Base-by-base conservation (phyloP, 2,888 invertebrate species). In the Syritta pipiens region DNA sequence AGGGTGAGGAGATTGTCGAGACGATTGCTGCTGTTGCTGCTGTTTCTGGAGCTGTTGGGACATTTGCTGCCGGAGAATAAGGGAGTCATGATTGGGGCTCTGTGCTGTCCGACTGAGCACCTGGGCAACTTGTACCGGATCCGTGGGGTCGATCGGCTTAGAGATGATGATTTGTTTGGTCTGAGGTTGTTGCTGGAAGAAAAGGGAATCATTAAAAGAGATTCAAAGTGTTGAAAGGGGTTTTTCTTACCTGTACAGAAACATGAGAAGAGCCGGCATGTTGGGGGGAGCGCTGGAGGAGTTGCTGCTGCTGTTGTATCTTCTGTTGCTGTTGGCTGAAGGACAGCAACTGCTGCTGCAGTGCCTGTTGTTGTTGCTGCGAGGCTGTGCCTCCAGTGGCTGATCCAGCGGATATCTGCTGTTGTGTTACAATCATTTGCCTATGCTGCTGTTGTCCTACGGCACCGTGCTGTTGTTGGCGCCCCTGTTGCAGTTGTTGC, bases 101-200 rank as follows among this genome's bases (percentile, higher is more conserved):
- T 88, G 84, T 0, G 88, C 85, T 0, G 88, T 86, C 4, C 89
- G 85, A 69, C 88, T 87, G 1, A 87, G 79, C 1, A 87, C 86
- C 63, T 89, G 89, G 2, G 88, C 87, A 6, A 89, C 88, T 60
- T 88, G 87, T 7, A 87, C 85, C 1, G 89, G 86, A 82, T 89
- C 89, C 4, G 87, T 88, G 0, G 88, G 88, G 83, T 89, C 88
- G 26, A 89, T 88, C 6, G 87, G 87, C 59, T 87, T 86, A 0
- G 85, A 82, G 14, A 83, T 81, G 14, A 84, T 72, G 19, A 83
- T 82, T 51, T 84, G 84, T 19, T 83, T 83, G 10, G 79, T 79
- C 40, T 83, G 83, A 7, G 83, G 83, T 68, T 85, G 85, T 26
- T 86, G 84, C 37, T 85, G 85, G 37, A 85, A 86, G 24, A 17